phyloP scores from a whole-genome alignment of 2,888 invertebrate species.

The Acleris sparsana region DNA sequence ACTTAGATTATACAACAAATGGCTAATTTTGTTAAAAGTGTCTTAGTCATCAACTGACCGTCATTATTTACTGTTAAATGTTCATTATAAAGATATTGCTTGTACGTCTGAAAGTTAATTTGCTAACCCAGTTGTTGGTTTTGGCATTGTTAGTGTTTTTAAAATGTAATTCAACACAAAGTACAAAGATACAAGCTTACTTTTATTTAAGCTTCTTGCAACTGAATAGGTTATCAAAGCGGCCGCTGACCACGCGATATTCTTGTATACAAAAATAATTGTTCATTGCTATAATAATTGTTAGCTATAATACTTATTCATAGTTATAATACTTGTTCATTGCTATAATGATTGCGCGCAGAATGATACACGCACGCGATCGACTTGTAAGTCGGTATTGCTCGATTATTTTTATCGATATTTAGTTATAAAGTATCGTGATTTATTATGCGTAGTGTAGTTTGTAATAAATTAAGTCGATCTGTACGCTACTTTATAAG shows the following conservation, averaged over 20 bases:
- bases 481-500: constrained; percentile 18
- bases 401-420: constrained; percentile 47
- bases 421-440: constrained; percentile 59
- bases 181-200: too few species aligned
- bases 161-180: too few species aligned
- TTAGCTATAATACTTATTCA: constrained; percentile 68
- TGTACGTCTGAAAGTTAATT: too few species aligned
- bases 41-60: too few species aligned
- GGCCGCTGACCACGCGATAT: constrained; percentile 70
- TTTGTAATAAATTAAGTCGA: constrained; percentile 36
- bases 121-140: too few species aligned
- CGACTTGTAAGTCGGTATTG: constrained; percentile 53
- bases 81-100: too few species aligned
- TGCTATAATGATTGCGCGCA: constrained; percentile 71
- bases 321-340: constrained; percentile 65
- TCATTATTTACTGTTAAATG: too few species aligned
- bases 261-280: constrained; percentile 75
- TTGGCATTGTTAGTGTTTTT: too few species aligned
- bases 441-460: constrained; percentile 49
- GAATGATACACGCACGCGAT: constrained; percentile 79
- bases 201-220: too few species aligned
- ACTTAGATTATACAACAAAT: background rate
- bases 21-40: too few species aligned
- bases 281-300: constrained; percentile 67
- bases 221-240: constrained; percentile 35